Conservation (phyloP, 1,140 invertebrate species). For the Drosophila aff. region DNA sequence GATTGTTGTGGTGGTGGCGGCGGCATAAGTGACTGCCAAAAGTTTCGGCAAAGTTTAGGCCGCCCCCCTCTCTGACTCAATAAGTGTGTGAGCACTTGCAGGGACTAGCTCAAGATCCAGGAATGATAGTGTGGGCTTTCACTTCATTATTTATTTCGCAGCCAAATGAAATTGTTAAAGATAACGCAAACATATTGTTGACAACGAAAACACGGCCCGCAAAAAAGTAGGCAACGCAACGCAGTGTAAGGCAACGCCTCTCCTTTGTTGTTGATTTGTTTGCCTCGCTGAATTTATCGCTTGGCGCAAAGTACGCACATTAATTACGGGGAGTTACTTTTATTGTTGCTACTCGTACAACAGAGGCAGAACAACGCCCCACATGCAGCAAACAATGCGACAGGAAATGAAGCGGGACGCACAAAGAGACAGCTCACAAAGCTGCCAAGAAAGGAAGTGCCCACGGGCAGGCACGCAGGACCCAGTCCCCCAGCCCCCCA, state of each 20-base stretch:
- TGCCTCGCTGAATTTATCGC: conserved; percentile 69
- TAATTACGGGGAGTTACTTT: conserved; percentile 82
- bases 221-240: conserved; percentile 66
- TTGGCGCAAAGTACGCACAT: conserved; percentile 81
- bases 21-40: conserved; percentile 72
- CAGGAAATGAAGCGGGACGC: conserved; percentile 76
- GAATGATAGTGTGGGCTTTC: conserved; percentile 46
- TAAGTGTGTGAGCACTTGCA: conserved; percentile 72
- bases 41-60: conserved; percentile 65
- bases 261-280: conserved; percentile 52
- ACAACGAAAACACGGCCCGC: conserved; percentile 54
- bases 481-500: not conserved
- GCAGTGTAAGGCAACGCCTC: conserved; percentile 37
- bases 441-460: conserved; percentile 60
- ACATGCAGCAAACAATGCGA: conserved; percentile 79
- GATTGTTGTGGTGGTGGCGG: conserved; percentile 22
- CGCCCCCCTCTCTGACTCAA: conserved; percentile 43
- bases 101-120: conserved; percentile 54
- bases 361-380: conserved; percentile 26
- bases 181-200: conserved; percentile 81
- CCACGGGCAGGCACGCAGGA: conserved; percentile 19
- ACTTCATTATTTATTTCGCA: conserved; percentile 77
- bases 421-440: conserved; percentile 48
- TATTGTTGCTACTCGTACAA: conserved; percentile 62
- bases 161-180: conserved; percentile 78